phyloP scores from a whole-genome alignment of 2,797 vertebrate species.

The Darevskia nairensis region DNA sequence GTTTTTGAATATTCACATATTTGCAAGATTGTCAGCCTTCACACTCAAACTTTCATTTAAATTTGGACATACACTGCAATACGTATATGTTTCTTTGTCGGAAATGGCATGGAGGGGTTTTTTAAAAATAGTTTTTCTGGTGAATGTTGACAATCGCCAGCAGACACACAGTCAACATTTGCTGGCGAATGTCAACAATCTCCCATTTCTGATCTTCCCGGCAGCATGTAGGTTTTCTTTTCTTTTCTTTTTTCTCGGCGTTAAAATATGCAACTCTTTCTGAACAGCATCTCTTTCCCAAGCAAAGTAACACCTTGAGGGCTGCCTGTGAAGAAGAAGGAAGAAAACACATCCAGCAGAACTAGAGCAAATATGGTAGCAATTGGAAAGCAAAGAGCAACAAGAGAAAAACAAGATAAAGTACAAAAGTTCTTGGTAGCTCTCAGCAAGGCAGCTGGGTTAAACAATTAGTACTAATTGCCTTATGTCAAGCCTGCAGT shows the following conservation, averaged over 20 bases:
- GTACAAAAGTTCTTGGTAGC: conserved; percentile 83
- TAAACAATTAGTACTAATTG: conserved; percentile 90
- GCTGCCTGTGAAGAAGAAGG: conserved; percentile 54
- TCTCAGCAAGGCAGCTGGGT: conserved; percentile 86
- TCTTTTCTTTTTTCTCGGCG: conserved; percentile 31
- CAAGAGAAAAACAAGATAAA: conserved; percentile 80
- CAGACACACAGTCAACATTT: neutral
- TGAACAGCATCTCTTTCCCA: conserved; percentile 41
- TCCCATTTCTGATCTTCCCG: neutral
- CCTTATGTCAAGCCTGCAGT: conserved; percentile 86
- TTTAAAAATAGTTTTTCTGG: neutral
- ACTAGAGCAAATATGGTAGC: conserved; percentile 76
- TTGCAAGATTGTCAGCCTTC: neutral
- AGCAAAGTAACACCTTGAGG: conserved; percentile 62
- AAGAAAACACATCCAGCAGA: neutral
- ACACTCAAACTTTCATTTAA: neutral
- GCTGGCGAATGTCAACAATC: neutral
- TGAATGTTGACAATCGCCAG: neutral
- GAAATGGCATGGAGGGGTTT: neutral
- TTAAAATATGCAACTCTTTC: conserved; percentile 31
- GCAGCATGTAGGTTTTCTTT: neutral
- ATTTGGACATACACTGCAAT: neutral
- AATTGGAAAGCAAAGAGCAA: conserved; percentile 78
- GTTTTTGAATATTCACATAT: neutral
- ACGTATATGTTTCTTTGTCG: neutral